Percentiles rank a stretch among this genome's conserved stretches.
phyloP scores from a whole-genome alignment of 2,888 invertebrate species.

The Danaus chrysippus region DNA sequence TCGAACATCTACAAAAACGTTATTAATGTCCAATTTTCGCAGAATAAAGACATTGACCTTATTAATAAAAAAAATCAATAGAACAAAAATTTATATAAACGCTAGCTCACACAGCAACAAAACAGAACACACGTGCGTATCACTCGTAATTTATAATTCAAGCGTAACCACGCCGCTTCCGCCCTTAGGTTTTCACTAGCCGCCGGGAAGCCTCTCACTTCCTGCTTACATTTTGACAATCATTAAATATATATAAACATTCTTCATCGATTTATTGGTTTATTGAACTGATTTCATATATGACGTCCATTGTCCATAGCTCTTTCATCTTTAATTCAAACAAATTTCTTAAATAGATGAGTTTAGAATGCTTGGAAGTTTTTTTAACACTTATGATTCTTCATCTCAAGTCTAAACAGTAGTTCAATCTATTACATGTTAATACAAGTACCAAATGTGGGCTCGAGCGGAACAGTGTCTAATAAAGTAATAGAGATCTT shows the following conservation, averaged over 20 bases:
- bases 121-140: constrained; percentile 43
- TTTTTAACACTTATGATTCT: background rate
- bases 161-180: constrained; percentile 62
- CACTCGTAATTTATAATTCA: constrained; percentile 73
- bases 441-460: background rate
- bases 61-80: background rate
- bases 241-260: constrained; percentile 53
- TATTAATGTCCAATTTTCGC: too few relatives aligned
- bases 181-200: constrained; percentile 63
- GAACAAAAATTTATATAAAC: constrained; percentile 1
- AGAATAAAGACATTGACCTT: background rate
- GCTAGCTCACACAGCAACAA: constrained; percentile 26
- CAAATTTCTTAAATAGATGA: too few relatives aligned
- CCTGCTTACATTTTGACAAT: constrained; percentile 72
- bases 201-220: constrained; percentile 68
- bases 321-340: background rate
- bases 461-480: background rate
- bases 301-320: background rate
- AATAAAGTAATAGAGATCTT: constrained; percentile 7
- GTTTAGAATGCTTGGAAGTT: too few relatives aligned
- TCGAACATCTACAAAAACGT: background rate
- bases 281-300: constrained; percentile 15
- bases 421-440: background rate
- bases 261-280: constrained; percentile 25
- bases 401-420: background rate